Base-by-base conservation (phyloP, 92 coral and sea anemone genomes). In the Zoanthus gigantus region DNA sequence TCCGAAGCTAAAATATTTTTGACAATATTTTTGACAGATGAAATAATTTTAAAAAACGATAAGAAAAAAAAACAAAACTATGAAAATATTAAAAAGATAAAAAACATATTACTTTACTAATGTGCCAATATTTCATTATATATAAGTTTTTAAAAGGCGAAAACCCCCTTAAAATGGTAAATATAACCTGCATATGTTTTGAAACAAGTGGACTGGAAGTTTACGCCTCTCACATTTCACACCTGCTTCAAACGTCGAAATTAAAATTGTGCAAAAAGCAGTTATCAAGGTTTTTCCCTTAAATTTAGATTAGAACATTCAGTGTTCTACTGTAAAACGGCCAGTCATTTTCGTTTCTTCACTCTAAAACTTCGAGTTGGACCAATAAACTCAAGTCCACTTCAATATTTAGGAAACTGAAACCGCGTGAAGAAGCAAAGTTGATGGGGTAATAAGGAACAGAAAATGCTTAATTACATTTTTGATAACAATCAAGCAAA, bases 1-100 rank as follows among this genome's bases (percentile, higher is more conserved):
- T 80, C 85, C 74, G 85, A 80, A 80, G 85, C 74, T 13, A 23
- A 66, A 66, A 65, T 65, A 66, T 80, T 63, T 66, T 18, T 37
- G 67, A 11, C 69, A 42, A 67, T 63, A 44, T 61, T n/a, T n/a
- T n/a, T 80, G 74, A 10, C 57, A 80, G 85, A 65, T 28, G 60
- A 80, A 63, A 45, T 65, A 42, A 80, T 18, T 80, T 47, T 17
- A 75, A 45, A 80, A 52, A 67, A 54, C 74, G 46, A 80, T 74
- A 67, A 56, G 12, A 61, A 53, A 52, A 53, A 6, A n/a, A 18
- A 76, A 14, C 48, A 23, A 29, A 28, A 42, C 16, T 9, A 69
- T 14, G 31, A 5, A 28, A 63, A 4, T 60, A 37, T 60, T 79
- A 23, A 45, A 79, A 58, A 13, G 46, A 11, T n/a, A 42, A 80